These are phyloP conservation scores for Rhinolophus ferrumequinum DNA, from an alignment of 2,113 vertebrate species.

Conservation along the genomic window DNA sequence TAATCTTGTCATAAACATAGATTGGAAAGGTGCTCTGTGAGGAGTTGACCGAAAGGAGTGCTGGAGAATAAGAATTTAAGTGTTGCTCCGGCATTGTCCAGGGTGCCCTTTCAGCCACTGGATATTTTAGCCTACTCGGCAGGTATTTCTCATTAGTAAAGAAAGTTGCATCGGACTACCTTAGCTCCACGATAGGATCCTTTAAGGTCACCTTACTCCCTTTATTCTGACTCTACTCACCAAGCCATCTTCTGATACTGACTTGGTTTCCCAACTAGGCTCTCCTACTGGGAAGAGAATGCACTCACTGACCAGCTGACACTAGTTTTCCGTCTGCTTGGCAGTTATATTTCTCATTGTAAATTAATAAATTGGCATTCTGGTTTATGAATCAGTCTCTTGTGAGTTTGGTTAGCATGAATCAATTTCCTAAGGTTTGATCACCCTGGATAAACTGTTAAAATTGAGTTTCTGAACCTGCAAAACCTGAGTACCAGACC, in stretches of 20 bases:
- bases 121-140: neutral
- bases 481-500: neutral
- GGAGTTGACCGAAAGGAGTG: neutral
- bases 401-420: slow-evolving; percentile 50
- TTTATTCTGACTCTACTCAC: slow-evolving; percentile 1
- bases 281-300: slow-evolving; percentile 56
- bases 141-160: neutral
- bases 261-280: slow-evolving; percentile 53
- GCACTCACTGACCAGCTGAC: slow-evolving; percentile 30
- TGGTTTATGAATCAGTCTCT: slow-evolving; percentile 61
- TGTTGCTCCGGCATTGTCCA: neutral
- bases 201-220: neutral
- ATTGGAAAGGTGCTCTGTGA: neutral
- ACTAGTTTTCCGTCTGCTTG: slow-evolving; percentile 49
- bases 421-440: neutral
- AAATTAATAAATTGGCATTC: slow-evolving; percentile 59
- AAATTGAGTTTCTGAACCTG: slow-evolving; percentile 39
- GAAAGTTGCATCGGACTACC: neutral
- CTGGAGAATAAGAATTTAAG: neutral
- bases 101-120: neutral
- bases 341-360: slow-evolving; percentile 57
- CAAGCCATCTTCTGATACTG: slow-evolving; percentile 18
- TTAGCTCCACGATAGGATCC: neutral
- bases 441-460: slow-evolving; percentile 8
- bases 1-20: neutral